Evolutionary conservation across 2,113 vertebrate genomes (phyloP).

Genomic region (Tylochromis polylepis): DNA sequence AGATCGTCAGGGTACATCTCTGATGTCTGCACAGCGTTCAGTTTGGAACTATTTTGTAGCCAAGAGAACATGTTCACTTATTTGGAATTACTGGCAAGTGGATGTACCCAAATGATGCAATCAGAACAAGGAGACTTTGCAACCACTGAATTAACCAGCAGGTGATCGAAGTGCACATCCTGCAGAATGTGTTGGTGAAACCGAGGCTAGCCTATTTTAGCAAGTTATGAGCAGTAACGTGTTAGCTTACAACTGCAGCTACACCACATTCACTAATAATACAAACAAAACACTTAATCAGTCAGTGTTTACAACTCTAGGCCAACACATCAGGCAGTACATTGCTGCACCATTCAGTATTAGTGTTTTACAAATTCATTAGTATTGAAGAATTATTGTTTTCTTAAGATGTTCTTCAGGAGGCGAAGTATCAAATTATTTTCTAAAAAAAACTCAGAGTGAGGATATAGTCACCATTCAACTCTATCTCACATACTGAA

Average conservation of each 20-base stretch:
- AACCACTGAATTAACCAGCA: neutral
- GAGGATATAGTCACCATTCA: too few species aligned
- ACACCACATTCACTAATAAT: too few species aligned
- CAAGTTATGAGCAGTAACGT: neutral
- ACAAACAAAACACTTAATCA: too few species aligned
- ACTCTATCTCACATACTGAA: too few species aligned
- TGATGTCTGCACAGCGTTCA: neutral
- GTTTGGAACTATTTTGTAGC: neutral
- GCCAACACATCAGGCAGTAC: too few species aligned
- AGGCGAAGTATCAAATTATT: too few species aligned
- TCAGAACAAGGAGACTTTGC: neutral
- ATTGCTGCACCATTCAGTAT: too few species aligned
- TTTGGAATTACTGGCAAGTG: neutral
- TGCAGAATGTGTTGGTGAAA: neutral
- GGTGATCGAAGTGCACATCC: neutral
- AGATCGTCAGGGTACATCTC: neutral
- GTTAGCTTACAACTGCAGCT: neutral
- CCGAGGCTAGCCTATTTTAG: neutral
- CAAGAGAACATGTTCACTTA: neutral
- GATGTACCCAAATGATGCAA: rapidly evolving
- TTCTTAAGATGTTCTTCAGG: too few species aligned
- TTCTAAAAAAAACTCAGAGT: too few species aligned
- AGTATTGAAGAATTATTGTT: too few species aligned
- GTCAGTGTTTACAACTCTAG: too few species aligned
- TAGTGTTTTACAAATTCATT: too few species aligned